Percentiles rank a stretch among this genome's conserved stretches.
phyloP scores from a whole-genome alignment of 2,888 invertebrate genomes.

The Maniola hyperantus region DNA sequence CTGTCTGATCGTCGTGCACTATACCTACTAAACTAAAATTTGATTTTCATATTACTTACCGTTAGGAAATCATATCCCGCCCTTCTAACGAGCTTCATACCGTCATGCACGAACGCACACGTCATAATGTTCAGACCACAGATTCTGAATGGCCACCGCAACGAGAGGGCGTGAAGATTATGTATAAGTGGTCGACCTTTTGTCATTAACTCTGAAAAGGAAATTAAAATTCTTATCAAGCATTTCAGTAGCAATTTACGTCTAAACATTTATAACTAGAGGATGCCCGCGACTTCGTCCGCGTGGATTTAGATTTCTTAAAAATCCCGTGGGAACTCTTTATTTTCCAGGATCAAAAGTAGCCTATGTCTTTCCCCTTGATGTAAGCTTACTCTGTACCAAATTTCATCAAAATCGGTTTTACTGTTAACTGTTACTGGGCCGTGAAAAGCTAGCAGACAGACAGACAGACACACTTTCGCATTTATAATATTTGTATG shows the following conservation, averaged over 20 bases:
- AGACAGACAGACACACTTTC: no score
- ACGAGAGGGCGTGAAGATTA: slow-evolving; percentile 11
- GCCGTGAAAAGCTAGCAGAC: no score
- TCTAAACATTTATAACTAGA: background rate
- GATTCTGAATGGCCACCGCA: background rate
- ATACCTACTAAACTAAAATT: background rate
- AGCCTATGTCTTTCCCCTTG: no score
- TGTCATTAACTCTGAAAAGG: slow-evolving; percentile 5
- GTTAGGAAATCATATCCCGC: background rate
- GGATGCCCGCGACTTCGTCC: no score
- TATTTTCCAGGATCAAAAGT: no score
- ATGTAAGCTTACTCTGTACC: no score
- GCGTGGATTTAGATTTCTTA: no score
- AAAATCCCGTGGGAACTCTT: no score
- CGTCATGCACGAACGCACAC: background rate
- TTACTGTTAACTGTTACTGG: no score
- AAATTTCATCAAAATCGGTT: no score
- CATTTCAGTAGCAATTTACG: background rate
- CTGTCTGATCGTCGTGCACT: no score
- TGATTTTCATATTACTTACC: background rate
- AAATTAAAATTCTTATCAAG: background rate
- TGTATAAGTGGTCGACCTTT: slow-evolving; percentile 10
- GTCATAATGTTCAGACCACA: slow-evolving; percentile 4
- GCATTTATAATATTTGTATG: no score
- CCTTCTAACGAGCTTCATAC: slow-evolving; percentile 5